These are phyloP conservation scores for Vidua macroura DNA, from an alignment of 2,113 vertebrate genomes.

Conservation along the genomic window DNA sequence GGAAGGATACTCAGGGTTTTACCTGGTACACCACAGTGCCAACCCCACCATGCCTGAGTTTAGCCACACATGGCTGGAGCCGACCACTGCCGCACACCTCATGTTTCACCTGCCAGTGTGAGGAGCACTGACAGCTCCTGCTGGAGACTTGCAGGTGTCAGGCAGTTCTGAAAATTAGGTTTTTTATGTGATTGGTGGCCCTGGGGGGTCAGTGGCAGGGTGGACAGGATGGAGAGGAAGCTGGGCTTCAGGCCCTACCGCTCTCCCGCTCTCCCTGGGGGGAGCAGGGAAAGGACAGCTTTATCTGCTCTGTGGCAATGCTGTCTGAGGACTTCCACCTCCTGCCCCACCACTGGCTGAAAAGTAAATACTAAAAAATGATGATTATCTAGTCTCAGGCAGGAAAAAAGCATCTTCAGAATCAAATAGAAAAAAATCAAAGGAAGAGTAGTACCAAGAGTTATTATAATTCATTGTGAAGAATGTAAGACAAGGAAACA, in stretches of 20 bases:
- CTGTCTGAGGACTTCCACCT: not conserved
- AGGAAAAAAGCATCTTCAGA: not conserved
- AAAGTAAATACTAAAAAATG: not conserved
- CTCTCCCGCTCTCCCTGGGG: not conserved
- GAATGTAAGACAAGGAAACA: not conserved
- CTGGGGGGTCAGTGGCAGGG: not conserved
- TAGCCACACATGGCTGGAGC: accelerated
- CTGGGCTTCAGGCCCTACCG: not conserved
- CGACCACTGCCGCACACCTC: accelerated
- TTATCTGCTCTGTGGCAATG: not conserved
- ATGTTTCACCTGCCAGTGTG: accelerated
- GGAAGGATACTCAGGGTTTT: not conserved
- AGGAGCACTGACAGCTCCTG: not conserved
- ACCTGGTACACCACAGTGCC: not conserved
- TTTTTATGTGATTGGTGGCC: not conserved
- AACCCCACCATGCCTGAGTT: too few relatives aligned
- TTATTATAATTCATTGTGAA: not conserved
- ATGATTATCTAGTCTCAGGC: not conserved
- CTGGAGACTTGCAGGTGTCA: not conserved
- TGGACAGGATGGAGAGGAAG: not conserved
- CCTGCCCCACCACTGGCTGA: accelerated
- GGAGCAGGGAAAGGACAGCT: not conserved
- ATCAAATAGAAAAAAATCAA: not conserved
- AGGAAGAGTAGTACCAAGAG: not conserved
- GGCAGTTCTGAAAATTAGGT: not conserved